A percentile compares a stretch with the other conserved stretches of the same genome.
Evolutionary conservation across 1,140 invertebrate species (phyloP).

Genomic region (Popillia japonica): DNA sequence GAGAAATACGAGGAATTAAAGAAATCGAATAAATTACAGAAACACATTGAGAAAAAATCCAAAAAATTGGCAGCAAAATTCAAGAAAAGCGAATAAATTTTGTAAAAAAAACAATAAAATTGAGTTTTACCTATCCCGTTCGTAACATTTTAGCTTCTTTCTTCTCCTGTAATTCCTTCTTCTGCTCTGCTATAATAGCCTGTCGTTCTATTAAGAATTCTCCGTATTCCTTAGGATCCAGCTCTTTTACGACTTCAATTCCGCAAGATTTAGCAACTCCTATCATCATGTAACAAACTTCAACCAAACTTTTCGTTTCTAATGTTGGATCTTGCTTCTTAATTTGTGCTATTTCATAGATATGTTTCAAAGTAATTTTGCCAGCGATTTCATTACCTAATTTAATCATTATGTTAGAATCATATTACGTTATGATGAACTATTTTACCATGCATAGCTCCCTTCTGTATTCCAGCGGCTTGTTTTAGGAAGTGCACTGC

Average conservation of each 20-base stretch:
- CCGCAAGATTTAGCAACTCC: conserved; percentile 80
- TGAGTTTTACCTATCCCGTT: conserved; percentile 64
- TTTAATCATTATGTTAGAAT: conserved; percentile 50
- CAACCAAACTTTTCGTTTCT: conserved; percentile 65
- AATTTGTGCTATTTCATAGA: conserved; percentile 98
- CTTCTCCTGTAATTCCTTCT: conserved; percentile 81
- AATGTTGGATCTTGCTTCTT: conserved; percentile 87
- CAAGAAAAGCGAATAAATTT: conserved; percentile 55
- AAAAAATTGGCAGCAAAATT: conserved; percentile 72
- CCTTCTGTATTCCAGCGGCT: conserved; percentile 90
- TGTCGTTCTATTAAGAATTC: conserved; percentile 85
- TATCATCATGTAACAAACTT: conserved; percentile 83
- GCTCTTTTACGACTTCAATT: conserved; percentile 83
- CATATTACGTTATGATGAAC: conserved; percentile 61
- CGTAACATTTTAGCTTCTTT: conserved; percentile 93
- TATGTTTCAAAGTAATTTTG: conserved; percentile 93
- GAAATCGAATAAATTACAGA: conserved; percentile 73
- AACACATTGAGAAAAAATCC: conserved; percentile 76
- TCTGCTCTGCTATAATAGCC: conserved; percentile 75
- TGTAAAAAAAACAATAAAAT: conserved; percentile 6
- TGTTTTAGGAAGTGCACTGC: conserved; percentile 89
- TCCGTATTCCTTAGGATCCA: conserved; percentile 85
- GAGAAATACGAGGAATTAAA: conserved; percentile 79
- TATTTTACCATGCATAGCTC: conserved; percentile 75
- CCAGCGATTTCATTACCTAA: conserved; percentile 83